A percentile compares a stretch with the other conserved stretches of the same genome.
Evolutionary conservation across 2,113 vertebrate species (phyloP).

Genomic region (Anthoscopus minutus): DNA sequence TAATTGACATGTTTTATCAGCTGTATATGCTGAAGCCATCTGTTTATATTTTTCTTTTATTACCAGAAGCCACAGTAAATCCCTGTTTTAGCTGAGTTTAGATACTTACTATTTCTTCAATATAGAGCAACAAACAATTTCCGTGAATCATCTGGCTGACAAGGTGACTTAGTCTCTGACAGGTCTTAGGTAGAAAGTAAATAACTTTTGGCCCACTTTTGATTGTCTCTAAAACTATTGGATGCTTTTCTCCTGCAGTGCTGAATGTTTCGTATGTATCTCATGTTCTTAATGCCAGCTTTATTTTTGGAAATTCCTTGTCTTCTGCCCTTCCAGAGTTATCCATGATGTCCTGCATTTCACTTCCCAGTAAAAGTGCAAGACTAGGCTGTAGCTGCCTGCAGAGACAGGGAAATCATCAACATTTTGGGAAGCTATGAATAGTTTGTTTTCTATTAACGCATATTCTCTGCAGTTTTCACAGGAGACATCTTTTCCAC

Average conservation of each 20-base stretch:
- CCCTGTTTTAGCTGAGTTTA: not conserved
- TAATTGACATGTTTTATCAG: constrained; percentile 4
- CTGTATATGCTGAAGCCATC: not conserved
- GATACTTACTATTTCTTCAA: not conserved
- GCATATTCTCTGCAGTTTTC: not conserved
- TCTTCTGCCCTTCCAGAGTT: not conserved
- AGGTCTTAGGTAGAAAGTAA: not conserved
- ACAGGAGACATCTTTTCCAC: not conserved
- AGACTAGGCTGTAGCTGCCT: not conserved
- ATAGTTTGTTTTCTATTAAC: not conserved
- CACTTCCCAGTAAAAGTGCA: not conserved
- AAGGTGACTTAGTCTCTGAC: not conserved
- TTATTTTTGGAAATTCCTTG: not conserved
- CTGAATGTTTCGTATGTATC: not conserved
- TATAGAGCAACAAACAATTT: not conserved
- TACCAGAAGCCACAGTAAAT: not conserved
- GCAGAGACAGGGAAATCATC: not conserved
- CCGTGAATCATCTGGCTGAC: not conserved
- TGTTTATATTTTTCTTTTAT: constrained; percentile 33
- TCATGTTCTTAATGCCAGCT: not conserved
- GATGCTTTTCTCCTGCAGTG: not conserved
- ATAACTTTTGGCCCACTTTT: not conserved
- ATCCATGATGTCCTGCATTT: not conserved
- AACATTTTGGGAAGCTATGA: not conserved
- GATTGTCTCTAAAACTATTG: not conserved